Base-by-base conservation (phyloP, 1,140 invertebrate genomes). In the Protaetia brevitarsis region DNA sequence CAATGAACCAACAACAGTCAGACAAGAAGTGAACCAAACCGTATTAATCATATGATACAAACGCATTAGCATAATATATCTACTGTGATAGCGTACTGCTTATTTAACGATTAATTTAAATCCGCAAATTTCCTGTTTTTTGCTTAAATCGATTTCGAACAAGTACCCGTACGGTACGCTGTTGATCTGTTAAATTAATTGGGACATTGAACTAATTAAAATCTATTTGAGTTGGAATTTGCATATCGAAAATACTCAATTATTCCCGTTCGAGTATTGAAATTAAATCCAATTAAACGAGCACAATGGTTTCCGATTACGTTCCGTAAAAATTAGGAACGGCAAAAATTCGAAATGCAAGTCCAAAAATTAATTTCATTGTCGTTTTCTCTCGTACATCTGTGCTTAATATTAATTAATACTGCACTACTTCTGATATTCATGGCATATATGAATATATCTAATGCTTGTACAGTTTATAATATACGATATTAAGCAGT, bases 101-200 rank as follows among this genome's bases (percentile, higher is more conserved):
- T n/a, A n/a, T n/a, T n/a, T n/a, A n/a, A n/a, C n/a, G n/a, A 51
- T 51, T 51, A 51, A 51, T 51, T 51, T 51, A 51, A 51, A 51
- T 51, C 19, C 41, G 41, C 26, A 51, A 51, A 51, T 51, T 23
- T 51, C 26, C 19, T 19, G 41, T 51, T 51, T n/a, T 51, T 51
- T 2, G 41, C 1, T 16, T 10, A 16, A 8, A 51, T 23, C 41
- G 11, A 19, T 19, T 51, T 51, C 26, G 26, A 51, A 51, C 26
- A 10, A 23, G 2, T 23, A 19, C 16, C 41, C 6, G 11, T 51
- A 8, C 19, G 26, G 41, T 19, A 51, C 19, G 41, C 26, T 23
- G 41, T 23, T 23, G 11, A 51, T 51, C 16, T 19, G 19, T 10
- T 16, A 51, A 19, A 51, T 23, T 51, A 21, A 41, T 41, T 41